A percentile compares a stretch with the other conserved stretches of the same genome.
Conservation (phyloP, 2,113 vertebrate species). For the Atherinomorus stipes region DNA sequence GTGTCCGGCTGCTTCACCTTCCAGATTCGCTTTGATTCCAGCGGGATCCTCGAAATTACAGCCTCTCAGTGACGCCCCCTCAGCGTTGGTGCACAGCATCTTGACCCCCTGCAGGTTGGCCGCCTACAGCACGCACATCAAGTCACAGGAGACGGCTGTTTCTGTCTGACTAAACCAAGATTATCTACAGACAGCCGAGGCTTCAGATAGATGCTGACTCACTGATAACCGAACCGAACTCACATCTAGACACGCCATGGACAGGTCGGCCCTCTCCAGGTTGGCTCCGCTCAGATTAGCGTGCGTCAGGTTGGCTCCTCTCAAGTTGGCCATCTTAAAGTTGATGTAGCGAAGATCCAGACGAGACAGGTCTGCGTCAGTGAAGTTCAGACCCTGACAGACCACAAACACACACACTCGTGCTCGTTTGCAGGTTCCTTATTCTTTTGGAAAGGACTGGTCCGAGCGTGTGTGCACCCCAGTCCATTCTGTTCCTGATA, state of each 20-base stretch:
- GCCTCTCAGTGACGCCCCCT: conserved; percentile 92
- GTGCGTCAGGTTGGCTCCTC: conserved; percentile 62
- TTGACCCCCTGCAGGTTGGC: conserved; percentile 97
- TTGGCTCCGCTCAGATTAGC: conserved; percentile 72
- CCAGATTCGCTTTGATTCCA: conserved; percentile 95
- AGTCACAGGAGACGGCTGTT: neutral
- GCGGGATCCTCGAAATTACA: conserved; percentile 98
- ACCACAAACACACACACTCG: conserved; percentile 53
- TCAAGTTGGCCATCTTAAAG: conserved; percentile 71
- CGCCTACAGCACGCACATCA: conserved; percentile 76
- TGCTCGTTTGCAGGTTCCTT: too few species aligned
- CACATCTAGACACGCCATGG: conserved; percentile 92
- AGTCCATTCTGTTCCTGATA: too few species aligned
- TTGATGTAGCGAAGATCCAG: conserved; percentile 72
- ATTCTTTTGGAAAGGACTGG: too few species aligned
- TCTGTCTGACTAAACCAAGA: too few species aligned
- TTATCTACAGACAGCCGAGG: neutral
- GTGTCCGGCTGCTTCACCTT: conserved; percentile 81
- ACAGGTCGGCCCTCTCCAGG: conserved; percentile 89
- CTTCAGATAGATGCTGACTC: too few species aligned
- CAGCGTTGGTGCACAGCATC: conserved; percentile 96
- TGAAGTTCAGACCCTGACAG: conserved; percentile 69
- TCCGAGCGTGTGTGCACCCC: too few species aligned
- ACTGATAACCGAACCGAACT: conserved; percentile 47
- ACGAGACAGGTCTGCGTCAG: conserved; percentile 56